Evolutionary conservation across 2,113 vertebrate species (phyloP).

Genomic region (Xenopus borealis): DNA sequence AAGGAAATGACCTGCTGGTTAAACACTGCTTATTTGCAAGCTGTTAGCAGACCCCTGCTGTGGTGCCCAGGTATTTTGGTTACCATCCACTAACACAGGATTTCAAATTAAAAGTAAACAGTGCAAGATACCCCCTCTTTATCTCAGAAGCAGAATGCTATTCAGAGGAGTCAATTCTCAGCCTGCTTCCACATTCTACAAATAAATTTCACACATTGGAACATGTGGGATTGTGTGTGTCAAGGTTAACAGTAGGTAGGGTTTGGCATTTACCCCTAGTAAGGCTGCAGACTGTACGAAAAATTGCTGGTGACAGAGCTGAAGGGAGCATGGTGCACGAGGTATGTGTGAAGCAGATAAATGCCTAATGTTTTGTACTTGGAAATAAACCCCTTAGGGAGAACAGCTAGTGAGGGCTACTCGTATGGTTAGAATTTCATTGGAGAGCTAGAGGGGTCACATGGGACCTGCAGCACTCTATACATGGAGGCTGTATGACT

Average conservation of each 20-base stretch:
- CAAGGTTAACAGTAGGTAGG: background rate
- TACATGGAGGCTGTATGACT: conserved; percentile 64
- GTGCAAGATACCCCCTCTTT: conserved; percentile 31
- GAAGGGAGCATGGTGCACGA: conserved; percentile 16
- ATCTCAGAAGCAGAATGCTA: conserved; percentile 15
- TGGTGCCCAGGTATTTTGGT: conserved; percentile 9
- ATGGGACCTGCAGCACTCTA: conserved; percentile 69
- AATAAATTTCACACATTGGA: background rate
- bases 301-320: conserved; percentile 5
- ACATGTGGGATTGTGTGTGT: background rate
- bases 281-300: background rate
- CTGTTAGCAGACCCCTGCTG: conserved; percentile 17
- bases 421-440: conserved; percentile 71
- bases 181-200: conserved; percentile 42
- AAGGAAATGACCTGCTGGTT: conserved; percentile 50
- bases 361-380: conserved; percentile 49
- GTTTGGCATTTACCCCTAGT: background rate
- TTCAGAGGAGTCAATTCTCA: conserved; percentile 11
- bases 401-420: conserved; percentile 54
- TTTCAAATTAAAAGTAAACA: conserved; percentile 67
- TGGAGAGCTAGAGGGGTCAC: conserved; percentile 72
- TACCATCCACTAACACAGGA: conserved; percentile 16
- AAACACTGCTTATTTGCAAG: conserved; percentile 50
- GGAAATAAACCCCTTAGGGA: conserved; percentile 46
- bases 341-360: conserved; percentile 43